A percentile compares a stretch with the other conserved stretches of the same genome.
Evolutionary conservation across 1,140 invertebrate genomes (phyloP).

Genomic region (Aporrectodea caliginosa): DNA sequence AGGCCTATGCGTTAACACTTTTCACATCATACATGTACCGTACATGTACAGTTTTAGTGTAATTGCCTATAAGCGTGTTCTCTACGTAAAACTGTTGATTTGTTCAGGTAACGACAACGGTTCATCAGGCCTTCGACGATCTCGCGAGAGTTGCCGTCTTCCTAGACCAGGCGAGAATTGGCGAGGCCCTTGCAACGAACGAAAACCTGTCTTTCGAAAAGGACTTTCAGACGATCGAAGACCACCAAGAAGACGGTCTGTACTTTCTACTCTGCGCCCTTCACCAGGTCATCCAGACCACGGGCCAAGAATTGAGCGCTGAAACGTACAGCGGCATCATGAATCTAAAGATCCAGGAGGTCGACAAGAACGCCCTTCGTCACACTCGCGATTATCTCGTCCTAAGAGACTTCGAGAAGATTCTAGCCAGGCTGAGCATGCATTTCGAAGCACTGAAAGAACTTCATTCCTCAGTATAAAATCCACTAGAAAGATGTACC

Average conservation of each 20-base stretch:
- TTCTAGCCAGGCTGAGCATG: background rate
- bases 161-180: constrained; percentile 18
- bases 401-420: constrained; percentile 16
- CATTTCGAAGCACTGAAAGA: constrained; percentile 5
- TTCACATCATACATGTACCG: no score
- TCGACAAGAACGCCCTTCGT: background rate
- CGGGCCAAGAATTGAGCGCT: background rate
- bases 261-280: constrained; percentile 16
- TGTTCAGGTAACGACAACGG: background rate
- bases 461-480: no score
- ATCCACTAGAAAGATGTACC: no score
- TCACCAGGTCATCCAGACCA: constrained; percentile 1
- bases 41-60: no score
- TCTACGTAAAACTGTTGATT: no score
- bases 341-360: background rate
- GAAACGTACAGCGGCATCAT: constrained; percentile 10
- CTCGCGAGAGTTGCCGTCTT: constrained; percentile 18
- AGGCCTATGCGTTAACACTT: no score
- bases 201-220: background rate
- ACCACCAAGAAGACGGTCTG: constrained; percentile 3
- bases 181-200: background rate
- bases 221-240: constrained; percentile 14
- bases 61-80: no score
- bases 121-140: constrained; percentile 12
- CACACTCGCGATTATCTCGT: constrained; percentile 23